phyloP scores from a whole-genome alignment of 2,797 vertebrate species.

The Natrix natrix region DNA sequence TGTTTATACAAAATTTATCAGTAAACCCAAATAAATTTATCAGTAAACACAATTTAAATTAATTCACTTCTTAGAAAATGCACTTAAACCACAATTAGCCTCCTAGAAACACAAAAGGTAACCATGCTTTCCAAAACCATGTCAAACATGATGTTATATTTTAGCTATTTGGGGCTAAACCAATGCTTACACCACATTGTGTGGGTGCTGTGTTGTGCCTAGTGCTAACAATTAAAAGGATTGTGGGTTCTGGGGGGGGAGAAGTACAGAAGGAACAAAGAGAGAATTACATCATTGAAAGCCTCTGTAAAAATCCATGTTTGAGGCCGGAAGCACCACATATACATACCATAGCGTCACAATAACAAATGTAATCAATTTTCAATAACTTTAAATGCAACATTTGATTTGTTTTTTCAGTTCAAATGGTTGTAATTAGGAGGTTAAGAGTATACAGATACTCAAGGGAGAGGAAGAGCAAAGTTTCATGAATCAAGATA shows the following conservation, averaged over 20 bases:
- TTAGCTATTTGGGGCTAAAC: neutral
- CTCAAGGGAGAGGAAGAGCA: neutral
- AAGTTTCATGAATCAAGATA: neutral
- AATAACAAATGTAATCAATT: neutral
- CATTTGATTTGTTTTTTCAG: neutral
- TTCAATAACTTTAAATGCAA: constrained; percentile 1
- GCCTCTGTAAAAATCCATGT: neutral
- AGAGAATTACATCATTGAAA: neutral
- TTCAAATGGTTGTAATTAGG: neutral
- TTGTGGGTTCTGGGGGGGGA: neutral
- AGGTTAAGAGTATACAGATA: neutral
- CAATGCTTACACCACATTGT: neutral
- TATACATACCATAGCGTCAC: neutral
- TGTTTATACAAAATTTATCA: neutral
- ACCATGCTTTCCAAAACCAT: neutral
- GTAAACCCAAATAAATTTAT: neutral
- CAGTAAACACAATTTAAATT: neutral
- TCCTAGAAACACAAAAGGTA: neutral
- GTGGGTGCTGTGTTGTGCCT: neutral
- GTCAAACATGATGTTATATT: neutral
- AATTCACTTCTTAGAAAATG: neutral
- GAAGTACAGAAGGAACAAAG: neutral
- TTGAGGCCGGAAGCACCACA: neutral
- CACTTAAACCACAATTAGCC: neutral
- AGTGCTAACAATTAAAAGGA: neutral